Evolutionary conservation across 2,797 vertebrate genomes (phyloP), one percentile per base, ranked within the genome.

Genomic region (Gadopsis marmoratus): DNA sequence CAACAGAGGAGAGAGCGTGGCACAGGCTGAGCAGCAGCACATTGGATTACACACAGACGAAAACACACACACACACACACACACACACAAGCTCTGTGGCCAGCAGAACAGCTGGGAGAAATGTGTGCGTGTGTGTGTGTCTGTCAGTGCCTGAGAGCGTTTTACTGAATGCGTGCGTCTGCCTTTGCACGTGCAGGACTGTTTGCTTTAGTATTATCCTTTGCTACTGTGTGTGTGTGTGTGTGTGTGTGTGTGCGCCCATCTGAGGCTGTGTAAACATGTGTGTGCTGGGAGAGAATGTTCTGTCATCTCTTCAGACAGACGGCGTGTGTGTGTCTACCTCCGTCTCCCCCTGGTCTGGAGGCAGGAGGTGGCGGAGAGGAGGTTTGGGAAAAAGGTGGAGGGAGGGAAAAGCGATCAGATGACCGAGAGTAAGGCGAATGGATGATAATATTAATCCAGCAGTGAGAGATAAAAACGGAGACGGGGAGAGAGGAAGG

Each of bases 1-100:
- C 94, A 95, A 95, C 94, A 95, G 94, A 93, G 92, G 90, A 88
- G 88, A 89, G 89, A 89, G 89, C 83, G 87, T 93, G 91, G 92
- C 92, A 93, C 91, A 89, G 92, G 91, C 90, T 90, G 87, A 93
- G 91, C 89, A 91, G 89, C 88, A 90, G 92, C 92, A 92, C 93
- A 94, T 88, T 93, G 92, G 90, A 92, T 93, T 92, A 93, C 91
- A 89, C 90, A 89, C 91, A 92, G 58, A 82, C 77, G 63, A 77
- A 83, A 75, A 87, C 90, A 88, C 88, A 82, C 86, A 74, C 77
- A 77, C 77, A 60, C 63, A 74, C 78, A 77, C 82, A 79, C 51
- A 71, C 75, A 68, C 76, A 55, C 56, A 64, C 80, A 73, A 64
- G 71, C 81, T 84, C 64, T 9, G 66, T 83, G 79, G 87, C 88